These are phyloP conservation scores for Sebastiscus tertius DNA, from an alignment of 2,797 vertebrate species.

Conservation along the genomic window DNA sequence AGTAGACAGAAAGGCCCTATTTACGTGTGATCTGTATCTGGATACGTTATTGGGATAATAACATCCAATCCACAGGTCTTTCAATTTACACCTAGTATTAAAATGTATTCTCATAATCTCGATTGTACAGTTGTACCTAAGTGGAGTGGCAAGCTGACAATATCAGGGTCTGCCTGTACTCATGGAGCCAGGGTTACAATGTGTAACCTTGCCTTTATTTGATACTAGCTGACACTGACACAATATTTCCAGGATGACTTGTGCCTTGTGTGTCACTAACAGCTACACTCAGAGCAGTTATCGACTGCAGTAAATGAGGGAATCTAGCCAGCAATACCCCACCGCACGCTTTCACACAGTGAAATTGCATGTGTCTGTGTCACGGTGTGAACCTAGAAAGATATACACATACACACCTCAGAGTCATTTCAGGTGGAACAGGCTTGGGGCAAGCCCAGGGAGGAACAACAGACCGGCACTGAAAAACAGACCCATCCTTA, in stretches of 20 bases:
- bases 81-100: neutral
- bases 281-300: neutral
- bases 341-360: slow-evolving; percentile 18
- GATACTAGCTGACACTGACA: slow-evolving; percentile 8
- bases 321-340: slow-evolving; percentile 24
- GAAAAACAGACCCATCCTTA: slow-evolving; percentile 27
- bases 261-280: neutral
- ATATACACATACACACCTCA: slow-evolving; percentile 4
- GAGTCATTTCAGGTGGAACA: slow-evolving; percentile 23
- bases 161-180: neutral
- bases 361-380: slow-evolving; percentile 17
- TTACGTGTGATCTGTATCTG: neutral
- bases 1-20: neutral
- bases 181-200: neutral
- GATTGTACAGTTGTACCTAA: neutral
- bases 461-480: slow-evolving; percentile 10
- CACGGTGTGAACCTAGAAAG: neutral
- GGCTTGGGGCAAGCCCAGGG: slow-evolving; percentile 22
- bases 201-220: neutral
- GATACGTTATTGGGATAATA: neutral
- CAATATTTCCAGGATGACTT: neutral
- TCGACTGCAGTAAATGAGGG: slow-evolving; percentile 13
- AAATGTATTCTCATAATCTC: neutral
- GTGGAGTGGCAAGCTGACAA: neutral
- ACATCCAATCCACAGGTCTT: neutral